phyloP scores from a whole-genome alignment of 2,888 invertebrate genomes.

The Himalopsyche anomala region DNA sequence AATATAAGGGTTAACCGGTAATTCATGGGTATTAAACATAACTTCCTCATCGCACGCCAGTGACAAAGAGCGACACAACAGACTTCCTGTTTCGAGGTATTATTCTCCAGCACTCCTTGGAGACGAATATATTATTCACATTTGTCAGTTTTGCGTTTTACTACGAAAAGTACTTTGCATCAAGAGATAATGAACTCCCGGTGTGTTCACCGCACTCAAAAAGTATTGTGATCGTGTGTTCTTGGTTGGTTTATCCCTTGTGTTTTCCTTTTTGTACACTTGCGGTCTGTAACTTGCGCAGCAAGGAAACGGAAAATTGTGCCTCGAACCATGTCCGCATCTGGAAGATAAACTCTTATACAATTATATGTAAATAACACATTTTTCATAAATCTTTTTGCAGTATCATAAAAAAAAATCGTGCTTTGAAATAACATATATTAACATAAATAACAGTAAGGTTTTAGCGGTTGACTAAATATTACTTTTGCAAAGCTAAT shows the following conservation, averaged over 20 bases:
- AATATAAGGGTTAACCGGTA: no score
- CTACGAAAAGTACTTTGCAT: constrained; percentile 31
- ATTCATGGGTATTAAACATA: background rate
- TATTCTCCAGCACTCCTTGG: constrained; percentile 51
- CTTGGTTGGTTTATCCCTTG: background rate
- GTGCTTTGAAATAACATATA: background rate
- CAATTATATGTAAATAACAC: no score
- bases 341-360: background rate
- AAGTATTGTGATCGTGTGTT: constrained; percentile 4
- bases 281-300: background rate
- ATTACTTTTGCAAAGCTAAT: no score
- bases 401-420: background rate
- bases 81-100: constrained; percentile 50
- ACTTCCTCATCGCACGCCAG: background rate
- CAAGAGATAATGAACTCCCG: constrained; percentile 14
- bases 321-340: background rate
- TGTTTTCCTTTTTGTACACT: background rate
- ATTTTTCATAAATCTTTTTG: background rate
- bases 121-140: constrained; percentile 49
- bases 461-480: no score
- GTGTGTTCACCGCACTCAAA: background rate
- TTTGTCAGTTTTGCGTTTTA: constrained; percentile 48
- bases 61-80: constrained; percentile 20
- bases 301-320: background rate
- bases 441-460: no score